Evolutionary conservation across 2,113 vertebrate species (phyloP).

Genomic region (Ia io): DNA sequence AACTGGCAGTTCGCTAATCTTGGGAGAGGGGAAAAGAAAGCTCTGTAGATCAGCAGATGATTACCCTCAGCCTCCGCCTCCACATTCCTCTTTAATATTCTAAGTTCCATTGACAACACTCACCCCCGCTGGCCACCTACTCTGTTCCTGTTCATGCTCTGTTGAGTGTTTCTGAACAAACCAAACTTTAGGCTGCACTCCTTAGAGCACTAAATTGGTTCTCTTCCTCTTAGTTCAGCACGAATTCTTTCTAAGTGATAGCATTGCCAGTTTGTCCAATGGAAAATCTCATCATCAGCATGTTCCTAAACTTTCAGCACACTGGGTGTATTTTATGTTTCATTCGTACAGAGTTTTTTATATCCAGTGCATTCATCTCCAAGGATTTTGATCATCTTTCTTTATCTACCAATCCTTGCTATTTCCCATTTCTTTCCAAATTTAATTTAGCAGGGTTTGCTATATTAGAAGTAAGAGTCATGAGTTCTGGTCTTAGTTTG

Average conservation of each 20-base stretch:
- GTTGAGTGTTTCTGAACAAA: neutral
- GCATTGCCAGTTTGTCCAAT: neutral
- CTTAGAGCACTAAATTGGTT: neutral
- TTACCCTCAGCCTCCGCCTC: neutral
- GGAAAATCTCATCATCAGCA: neutral
- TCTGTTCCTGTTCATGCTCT: neutral
- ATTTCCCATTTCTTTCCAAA: neutral
- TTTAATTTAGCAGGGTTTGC: neutral
- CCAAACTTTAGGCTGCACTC: neutral
- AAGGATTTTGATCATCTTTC: neutral
- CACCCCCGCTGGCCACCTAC: neutral
- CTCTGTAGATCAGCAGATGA: neutral
- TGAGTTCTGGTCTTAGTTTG: neutral
- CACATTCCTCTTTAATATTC: conserved; percentile 1
- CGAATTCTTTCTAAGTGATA: neutral
- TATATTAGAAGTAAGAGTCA: neutral
- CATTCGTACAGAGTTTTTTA: neutral
- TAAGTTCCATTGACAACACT: neutral
- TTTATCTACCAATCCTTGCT: neutral
- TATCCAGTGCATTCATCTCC: neutral
- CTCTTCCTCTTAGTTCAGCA: neutral
- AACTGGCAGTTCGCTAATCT: neutral
- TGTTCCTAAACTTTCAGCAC: neutral
- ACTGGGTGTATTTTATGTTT: neutral
- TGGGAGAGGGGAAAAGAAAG: neutral